Conservation (phyloP, 2,113 vertebrate genomes). For the Blennius ocellaris region DNA sequence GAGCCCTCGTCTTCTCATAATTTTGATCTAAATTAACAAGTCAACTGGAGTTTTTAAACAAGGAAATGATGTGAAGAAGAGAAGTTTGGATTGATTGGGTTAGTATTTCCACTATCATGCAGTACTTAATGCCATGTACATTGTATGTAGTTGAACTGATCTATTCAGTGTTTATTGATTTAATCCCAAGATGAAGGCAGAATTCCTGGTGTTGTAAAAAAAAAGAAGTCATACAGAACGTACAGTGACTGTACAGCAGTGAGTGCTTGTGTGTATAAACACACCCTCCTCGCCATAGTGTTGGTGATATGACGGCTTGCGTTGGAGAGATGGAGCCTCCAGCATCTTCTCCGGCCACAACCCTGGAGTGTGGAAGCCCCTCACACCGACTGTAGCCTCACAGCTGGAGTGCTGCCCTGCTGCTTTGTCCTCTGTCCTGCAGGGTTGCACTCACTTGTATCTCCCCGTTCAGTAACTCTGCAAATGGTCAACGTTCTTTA, state of each 20-base stretch:
- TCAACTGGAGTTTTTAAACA: too few species aligned
- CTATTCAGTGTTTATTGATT: background rate
- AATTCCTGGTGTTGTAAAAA: background rate
- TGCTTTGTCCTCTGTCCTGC: background rate
- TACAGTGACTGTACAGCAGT: constrained; percentile 7
- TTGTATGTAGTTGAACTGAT: background rate
- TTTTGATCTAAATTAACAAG: too few species aligned
- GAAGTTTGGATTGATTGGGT: too few species aligned
- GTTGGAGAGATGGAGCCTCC: constrained; percentile 60
- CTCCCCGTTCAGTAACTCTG: constrained; percentile 1
- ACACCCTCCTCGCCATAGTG: constrained; percentile 50
- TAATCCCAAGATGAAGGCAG: background rate
- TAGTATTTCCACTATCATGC: background rate
- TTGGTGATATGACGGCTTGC: constrained; percentile 64
- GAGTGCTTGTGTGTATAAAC: constrained; percentile 33
- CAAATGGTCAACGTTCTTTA: background rate
- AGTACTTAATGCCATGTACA: background rate
- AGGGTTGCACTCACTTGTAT: constrained; percentile 1
- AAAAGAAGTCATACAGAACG: background rate
- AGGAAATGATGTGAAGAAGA: too few species aligned
- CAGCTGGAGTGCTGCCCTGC: background rate
- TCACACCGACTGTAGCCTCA: constrained; percentile 27
- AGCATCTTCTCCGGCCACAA: constrained; percentile 57
- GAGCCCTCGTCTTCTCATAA: too few species aligned
- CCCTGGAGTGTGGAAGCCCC: constrained; percentile 32